These are phyloP conservation scores for Amphiura filiformis DNA, from an alignment of 35 echinoderm and acorn worm genomes.

Conservation along the genomic window DNA sequence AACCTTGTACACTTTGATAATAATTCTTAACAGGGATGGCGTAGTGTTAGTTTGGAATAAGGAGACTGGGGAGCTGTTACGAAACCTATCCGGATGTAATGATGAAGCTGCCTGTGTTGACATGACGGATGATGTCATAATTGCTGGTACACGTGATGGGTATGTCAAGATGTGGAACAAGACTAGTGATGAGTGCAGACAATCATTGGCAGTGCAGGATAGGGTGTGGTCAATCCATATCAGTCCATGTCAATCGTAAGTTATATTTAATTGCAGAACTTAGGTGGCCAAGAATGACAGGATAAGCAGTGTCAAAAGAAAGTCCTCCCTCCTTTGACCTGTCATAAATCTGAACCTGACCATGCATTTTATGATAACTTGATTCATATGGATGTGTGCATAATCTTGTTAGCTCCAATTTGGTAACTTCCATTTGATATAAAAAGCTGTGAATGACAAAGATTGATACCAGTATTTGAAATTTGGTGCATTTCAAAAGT, in stretches of 20 bases:
- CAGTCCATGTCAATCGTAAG: slow-evolving; percentile 35
- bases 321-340: not conserved
- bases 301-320: not conserved
- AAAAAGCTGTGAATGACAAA: no score
- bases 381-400: no score
- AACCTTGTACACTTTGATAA: no score
- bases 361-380: no score
- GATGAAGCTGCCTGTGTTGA: slow-evolving; percentile 31
- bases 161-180: slow-evolving; percentile 16
- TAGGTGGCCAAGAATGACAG: not conserved
- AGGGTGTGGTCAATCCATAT: slow-evolving; percentile 18
- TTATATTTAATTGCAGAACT: not conserved
- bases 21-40: slow-evolving; percentile 34
- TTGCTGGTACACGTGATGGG: slow-evolving; percentile 18
- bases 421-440: no score
- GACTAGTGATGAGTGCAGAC: not conserved
- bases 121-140: slow-evolving; percentile 23
- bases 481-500: no score
- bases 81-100: not conserved
- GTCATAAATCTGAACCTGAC: no score
- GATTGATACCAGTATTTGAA: no score
- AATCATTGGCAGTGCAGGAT: not conserved
- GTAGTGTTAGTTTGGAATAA: slow-evolving; percentile 11
- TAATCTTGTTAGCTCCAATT: no score
- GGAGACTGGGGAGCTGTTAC: slow-evolving; percentile 3